A percentile compares a stretch with the other conserved stretches of the same genome.
Conservation (phyloP, 2,888 invertebrate species). For the Nomada lathburiana region DNA sequence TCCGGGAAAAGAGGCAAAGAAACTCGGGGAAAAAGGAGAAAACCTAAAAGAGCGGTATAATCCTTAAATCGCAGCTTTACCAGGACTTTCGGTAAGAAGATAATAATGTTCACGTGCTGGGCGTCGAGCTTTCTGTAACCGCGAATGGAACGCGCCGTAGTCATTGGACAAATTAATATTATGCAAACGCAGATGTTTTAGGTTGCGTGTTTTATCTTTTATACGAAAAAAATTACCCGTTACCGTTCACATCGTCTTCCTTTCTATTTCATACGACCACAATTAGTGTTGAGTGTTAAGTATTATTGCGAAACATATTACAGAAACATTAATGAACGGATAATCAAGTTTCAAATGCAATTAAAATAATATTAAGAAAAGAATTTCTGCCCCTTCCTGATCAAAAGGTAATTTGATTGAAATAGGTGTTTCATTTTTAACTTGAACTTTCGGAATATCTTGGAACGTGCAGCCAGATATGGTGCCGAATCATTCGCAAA, state of each 20-base stretch:
- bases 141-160: not conserved
- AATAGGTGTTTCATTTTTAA: not conserved
- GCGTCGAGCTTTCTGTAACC: not conserved
- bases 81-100: conserved; percentile 19
- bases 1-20: not conserved
- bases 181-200: not conserved
- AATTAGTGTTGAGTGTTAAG: too few species aligned
- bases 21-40: not conserved
- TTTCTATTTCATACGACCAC: too few species aligned
- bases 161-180: not conserved
- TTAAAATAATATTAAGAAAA: too few species aligned
- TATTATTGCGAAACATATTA: too few species aligned
- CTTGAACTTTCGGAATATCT: too few species aligned
- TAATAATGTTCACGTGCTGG: conserved; percentile 3
- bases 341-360: too few species aligned
- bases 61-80: conserved; percentile 19
- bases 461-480: too few species aligned
- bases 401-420: not conserved
- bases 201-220: not conserved
- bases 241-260: too few species aligned
- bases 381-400: too few species aligned
- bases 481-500: not conserved
- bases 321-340: too few species aligned
- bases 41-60: conserved; percentile 21
- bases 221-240: not conserved